Conservation (phyloP, 23 tunicate genomes). For the Styela plicata region DNA sequence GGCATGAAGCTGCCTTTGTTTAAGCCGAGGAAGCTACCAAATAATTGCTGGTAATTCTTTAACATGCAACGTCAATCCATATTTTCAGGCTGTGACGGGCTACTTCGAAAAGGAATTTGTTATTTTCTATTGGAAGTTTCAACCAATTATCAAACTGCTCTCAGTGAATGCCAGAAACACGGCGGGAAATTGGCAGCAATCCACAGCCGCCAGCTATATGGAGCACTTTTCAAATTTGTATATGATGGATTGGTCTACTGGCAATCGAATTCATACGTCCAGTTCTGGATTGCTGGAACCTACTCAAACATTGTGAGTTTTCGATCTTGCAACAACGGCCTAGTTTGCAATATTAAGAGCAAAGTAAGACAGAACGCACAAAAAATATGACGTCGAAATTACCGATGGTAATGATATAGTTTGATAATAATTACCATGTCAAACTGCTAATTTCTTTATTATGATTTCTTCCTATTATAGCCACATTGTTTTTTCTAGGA, state of each 20-base stretch:
- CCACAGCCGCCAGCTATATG: not conserved
- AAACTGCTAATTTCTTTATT: too few relatives aligned
- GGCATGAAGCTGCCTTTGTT: too few relatives aligned
- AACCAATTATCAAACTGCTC: not conserved
- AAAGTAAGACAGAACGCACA: too few relatives aligned
- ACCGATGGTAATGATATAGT: too few relatives aligned
- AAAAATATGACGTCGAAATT: too few relatives aligned
- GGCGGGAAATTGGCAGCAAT: not conserved
- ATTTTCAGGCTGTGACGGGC: not conserved
- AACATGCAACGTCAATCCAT: not conserved
- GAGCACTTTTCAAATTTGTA: not conserved
- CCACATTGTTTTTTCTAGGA: not conserved
- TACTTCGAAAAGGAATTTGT: not conserved
- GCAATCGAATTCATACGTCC: not conserved
- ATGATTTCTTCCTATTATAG: too few relatives aligned
- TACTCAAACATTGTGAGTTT: not conserved
- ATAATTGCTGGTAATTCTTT: too few relatives aligned
- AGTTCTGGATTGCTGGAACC: conserved; percentile 4
- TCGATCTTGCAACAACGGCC: too few relatives aligned
- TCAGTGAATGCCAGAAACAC: not conserved
- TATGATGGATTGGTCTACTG: not conserved
- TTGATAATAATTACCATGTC: too few relatives aligned
- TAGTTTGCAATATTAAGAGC: too few relatives aligned
- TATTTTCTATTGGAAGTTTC: not conserved
- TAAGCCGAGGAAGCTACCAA: too few relatives aligned